A percentile compares a stretch with the other conserved stretches of the same genome.
Evolutionary conservation across 1,140 invertebrate genomes (phyloP).

Genomic region (Ips nitidus): DNA sequence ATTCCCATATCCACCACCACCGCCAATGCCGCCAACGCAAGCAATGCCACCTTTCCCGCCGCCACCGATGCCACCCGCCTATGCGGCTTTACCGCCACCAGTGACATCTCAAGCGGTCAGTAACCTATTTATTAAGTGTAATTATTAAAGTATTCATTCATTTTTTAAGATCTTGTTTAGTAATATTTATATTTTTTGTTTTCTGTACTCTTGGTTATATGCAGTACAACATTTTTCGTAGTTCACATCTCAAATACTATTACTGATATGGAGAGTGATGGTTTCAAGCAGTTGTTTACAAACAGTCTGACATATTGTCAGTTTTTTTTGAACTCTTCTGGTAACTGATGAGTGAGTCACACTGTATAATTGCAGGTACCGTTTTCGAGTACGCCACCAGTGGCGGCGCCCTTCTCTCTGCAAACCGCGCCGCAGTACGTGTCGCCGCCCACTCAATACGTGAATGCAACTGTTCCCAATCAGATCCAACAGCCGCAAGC

Average conservation of each 20-base stretch:
- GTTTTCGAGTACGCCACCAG: conserved; percentile 29
- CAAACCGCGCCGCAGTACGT: conserved; percentile 34
- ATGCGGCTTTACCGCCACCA: conserved; percentile 45
- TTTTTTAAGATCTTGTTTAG: too few relatives aligned
- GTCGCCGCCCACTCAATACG: conserved; percentile 34
- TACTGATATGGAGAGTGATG: too few relatives aligned
- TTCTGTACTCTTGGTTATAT: too few relatives aligned
- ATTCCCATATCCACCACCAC: conserved; percentile 50
- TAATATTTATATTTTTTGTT: too few relatives aligned
- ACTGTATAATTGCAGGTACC: conserved; percentile 2
- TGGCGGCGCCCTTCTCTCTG: conserved; percentile 7
- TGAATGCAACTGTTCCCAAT: conserved; percentile 22
- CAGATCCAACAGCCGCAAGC: conserved; percentile 25
- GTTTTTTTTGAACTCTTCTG: too few relatives aligned
- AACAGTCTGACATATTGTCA: too few relatives aligned
- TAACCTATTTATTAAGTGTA: not conserved
- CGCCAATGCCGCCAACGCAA: conserved; percentile 36
- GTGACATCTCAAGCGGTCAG: conserved; percentile 16
- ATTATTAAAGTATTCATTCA: too few relatives aligned
- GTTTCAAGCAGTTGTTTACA: too few relatives aligned
- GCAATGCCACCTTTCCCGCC: conserved; percentile 37
- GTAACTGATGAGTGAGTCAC: too few relatives aligned
- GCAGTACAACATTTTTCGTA: too few relatives aligned
- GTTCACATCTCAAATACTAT: too few relatives aligned
- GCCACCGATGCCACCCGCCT: conserved; percentile 34